These are phyloP conservation scores for Garrulus glandarius DNA, from an alignment of 2,797 vertebrate species.

Conservation along the genomic window DNA sequence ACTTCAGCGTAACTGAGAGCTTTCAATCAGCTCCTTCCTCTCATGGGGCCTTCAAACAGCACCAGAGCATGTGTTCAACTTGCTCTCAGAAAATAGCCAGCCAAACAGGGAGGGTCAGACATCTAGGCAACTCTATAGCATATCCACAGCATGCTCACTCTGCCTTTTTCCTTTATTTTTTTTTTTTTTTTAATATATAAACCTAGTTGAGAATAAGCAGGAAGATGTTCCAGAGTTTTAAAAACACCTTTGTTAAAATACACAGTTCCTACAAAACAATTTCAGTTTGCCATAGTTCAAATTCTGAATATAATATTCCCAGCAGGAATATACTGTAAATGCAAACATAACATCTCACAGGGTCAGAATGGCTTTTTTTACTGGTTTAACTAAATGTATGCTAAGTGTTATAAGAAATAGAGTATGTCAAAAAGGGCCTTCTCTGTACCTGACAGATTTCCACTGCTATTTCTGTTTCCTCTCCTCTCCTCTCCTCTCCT, in stretches of 20 bases:
- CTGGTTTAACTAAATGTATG: not conserved
- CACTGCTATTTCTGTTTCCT: not conserved
- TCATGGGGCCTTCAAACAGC: conserved; percentile 59
- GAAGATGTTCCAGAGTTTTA: not conserved
- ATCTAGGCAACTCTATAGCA: not conserved
- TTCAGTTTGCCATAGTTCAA: not conserved
- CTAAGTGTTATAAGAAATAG: not conserved
- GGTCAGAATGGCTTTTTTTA: not conserved
- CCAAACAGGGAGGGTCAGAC: conserved; percentile 46
- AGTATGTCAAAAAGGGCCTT: not conserved
- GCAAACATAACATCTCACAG: not conserved
- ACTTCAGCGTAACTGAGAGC: conserved; percentile 67
- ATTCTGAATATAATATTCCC: not conserved
- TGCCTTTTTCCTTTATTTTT: not conserved
- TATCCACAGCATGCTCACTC: not conserved
- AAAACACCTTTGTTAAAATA: not conserved
- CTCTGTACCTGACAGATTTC: not conserved
- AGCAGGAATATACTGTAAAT: not conserved
- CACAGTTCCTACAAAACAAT: not conserved
- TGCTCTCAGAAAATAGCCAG: conserved; percentile 38
- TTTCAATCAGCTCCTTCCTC: conserved; percentile 71
- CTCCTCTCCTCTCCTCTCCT: too few relatives aligned
- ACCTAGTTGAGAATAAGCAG: not conserved
- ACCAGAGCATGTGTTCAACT: conserved; percentile 69
- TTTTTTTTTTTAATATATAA: not conserved